Percentiles rank a stretch among this genome's conserved stretches.
Conservation (phyloP, 1,140 invertebrate species). For the Drosophila sucinea region DNA sequence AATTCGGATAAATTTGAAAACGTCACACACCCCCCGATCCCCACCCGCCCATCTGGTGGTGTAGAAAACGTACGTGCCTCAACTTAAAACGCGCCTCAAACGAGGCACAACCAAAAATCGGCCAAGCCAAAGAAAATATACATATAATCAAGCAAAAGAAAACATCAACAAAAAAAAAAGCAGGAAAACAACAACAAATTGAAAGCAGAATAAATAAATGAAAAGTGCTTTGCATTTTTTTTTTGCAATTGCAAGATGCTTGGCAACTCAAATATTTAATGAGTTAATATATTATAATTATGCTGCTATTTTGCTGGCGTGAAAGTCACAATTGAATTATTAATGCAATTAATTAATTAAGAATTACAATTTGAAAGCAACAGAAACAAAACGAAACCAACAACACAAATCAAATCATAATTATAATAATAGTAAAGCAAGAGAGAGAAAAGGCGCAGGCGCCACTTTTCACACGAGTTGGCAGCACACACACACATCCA, state of each 20-base stretch:
- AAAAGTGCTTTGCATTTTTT: constrained; percentile 27
- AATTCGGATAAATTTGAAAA: constrained; percentile 13
- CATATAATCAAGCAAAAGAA: constrained; percentile 26
- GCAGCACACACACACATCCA: constrained; percentile 56
- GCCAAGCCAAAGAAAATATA: constrained; percentile 58
- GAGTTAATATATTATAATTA: constrained; percentile 69
- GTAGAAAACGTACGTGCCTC: constrained; percentile 67
- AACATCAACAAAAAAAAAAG: constrained; percentile 14
- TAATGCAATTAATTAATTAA: constrained; percentile 67
- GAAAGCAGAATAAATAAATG: constrained; percentile 51
- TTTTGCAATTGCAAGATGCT: constrained; percentile 32
- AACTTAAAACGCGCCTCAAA: constrained; percentile 69
- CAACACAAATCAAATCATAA: constrained; percentile 32
- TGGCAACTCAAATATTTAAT: constrained; percentile 75
- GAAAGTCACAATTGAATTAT: constrained; percentile 74
- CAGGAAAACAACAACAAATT: constrained; percentile 1
- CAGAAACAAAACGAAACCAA: constrained; percentile 19
- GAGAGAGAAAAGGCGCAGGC: constrained; percentile 57
- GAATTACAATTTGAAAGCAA: constrained; percentile 35
- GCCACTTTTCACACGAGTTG: constrained; percentile 75
- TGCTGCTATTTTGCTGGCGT: constrained; percentile 48
- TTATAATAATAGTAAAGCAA: constrained; percentile 38
- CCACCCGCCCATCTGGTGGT: neutral
- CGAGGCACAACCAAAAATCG: constrained; percentile 66
- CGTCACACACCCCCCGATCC: neutral